Evolutionary conservation across 2,113 vertebrate genomes (phyloP).

Genomic region (Hepsetus odoe): DNA sequence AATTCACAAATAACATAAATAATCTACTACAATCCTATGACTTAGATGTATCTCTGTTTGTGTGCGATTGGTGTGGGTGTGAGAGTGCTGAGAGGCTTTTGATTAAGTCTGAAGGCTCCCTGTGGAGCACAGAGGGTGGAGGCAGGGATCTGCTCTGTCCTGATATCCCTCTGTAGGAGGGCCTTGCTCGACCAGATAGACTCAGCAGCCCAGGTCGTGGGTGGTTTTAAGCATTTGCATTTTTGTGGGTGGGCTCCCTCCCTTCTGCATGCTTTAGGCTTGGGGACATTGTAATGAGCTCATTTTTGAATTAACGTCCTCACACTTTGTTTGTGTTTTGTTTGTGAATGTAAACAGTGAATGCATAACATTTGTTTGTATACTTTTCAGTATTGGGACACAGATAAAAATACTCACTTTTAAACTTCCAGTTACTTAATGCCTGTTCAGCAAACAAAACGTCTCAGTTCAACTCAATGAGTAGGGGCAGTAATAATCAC

Average conservation of each 20-base stretch:
- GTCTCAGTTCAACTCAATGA: too few relatives aligned
- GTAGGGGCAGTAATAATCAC: too few relatives aligned
- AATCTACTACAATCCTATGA: not conserved
- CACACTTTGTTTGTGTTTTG: constrained; percentile 29
- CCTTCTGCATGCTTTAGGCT: constrained; percentile 26
- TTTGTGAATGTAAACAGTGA: constrained; percentile 8
- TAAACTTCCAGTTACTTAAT: not conserved
- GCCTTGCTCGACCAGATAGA: constrained; percentile 42
- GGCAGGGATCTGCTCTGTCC: constrained; percentile 49
- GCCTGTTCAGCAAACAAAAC: too few relatives aligned
- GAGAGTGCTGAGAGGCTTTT: constrained; percentile 51
- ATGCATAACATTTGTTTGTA: constrained; percentile 1
- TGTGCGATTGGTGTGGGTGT: constrained; percentile 47
- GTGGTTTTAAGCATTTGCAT: constrained; percentile 51
- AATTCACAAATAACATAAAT: not conserved
- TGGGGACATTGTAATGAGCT: constrained; percentile 45
- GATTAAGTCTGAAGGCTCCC: constrained; percentile 47
- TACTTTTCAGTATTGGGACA: not conserved
- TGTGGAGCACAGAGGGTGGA: constrained; percentile 50
- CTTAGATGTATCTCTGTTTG: constrained; percentile 28
- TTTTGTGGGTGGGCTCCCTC: constrained; percentile 33
- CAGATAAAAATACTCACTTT: not conserved
- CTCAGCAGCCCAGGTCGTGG: constrained; percentile 44
- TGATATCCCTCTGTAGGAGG: constrained; percentile 53
- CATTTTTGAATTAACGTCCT: constrained; percentile 39